Evolutionary conservation across 2,797 vertebrate genomes (phyloP).

Genomic region (Sebastes diaconus): DNA sequence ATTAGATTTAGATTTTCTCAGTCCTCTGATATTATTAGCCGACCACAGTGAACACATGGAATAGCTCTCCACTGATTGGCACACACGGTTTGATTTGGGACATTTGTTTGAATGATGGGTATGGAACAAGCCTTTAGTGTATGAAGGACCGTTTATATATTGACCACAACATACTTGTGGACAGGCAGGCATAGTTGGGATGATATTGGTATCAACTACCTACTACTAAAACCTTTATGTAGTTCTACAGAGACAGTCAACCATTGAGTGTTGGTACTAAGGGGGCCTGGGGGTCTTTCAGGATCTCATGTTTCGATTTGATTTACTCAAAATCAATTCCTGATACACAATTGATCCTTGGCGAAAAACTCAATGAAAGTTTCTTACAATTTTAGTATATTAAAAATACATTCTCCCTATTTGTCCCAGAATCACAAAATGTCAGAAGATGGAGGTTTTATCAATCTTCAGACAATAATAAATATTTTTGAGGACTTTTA

Average conservation of each 20-base stretch:
- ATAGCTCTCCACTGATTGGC: background rate
- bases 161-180: background rate
- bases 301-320: no score
- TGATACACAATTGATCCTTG: background rate
- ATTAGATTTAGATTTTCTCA: conserved; percentile 27
- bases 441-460: background rate
- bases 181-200: background rate
- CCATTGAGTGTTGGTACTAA: no score
- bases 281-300: fast-evolving
- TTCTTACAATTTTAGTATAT: background rate
- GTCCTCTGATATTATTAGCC: conserved; percentile 5
- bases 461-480: background rate
- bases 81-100: background rate
- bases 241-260: no score
- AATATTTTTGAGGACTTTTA: background rate
- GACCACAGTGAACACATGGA: background rate
- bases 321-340: background rate
- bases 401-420: background rate
- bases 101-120: background rate
- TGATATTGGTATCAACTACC: no score
- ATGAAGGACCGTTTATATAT: background rate
- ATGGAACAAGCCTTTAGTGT: background rate
- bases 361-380: background rate
- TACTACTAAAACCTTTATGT: no score
- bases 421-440: background rate